phyloP scores from a whole-genome alignment of 1,140 invertebrate species.

The Vanessa atalanta region DNA sequence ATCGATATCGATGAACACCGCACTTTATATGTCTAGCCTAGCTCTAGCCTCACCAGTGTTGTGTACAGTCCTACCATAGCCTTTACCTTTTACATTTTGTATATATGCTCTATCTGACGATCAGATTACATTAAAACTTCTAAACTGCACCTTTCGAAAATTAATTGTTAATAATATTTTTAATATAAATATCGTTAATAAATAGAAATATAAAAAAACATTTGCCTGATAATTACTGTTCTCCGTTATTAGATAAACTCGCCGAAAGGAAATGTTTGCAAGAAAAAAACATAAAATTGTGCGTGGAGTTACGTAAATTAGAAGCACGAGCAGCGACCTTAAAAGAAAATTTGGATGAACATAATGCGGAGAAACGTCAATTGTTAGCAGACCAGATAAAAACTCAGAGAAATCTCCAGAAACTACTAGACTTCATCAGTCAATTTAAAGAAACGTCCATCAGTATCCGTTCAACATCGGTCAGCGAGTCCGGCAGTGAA shows the following conservation, averaged over 20 bases:
- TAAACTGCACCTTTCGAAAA: too few species aligned
- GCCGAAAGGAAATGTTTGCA: slow-evolving; percentile 72
- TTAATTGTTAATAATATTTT: not conserved
- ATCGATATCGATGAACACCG: too few species aligned
- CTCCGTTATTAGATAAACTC: slow-evolving; percentile 67
- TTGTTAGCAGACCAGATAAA: slow-evolving; percentile 76
- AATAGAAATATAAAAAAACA: not conserved
- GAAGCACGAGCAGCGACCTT: slow-evolving; percentile 69
- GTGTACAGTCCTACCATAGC: too few species aligned
- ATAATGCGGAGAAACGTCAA: slow-evolving; percentile 74
- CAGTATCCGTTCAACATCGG: slow-evolving; percentile 63
- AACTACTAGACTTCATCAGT: slow-evolving; percentile 76
- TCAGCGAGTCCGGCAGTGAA: slow-evolving; percentile 68
- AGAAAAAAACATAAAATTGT: slow-evolving; percentile 74
- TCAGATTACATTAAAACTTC: too few species aligned
- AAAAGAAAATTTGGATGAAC: slow-evolving; percentile 76
- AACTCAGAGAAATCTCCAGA: slow-evolving; percentile 75
- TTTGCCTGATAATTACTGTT: not conserved
- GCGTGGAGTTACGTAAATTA: slow-evolving; percentile 70
- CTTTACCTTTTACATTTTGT: not conserved
- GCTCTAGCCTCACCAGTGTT: too few species aligned
- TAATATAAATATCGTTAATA: not conserved
- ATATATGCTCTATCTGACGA: not conserved
- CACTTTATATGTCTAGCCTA: too few species aligned
- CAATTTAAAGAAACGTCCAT: slow-evolving; percentile 77